Evolutionary conservation across 2,888 invertebrate genomes (phyloP), one percentile per base, ranked within the genome.

Genomic region (Diachrysia chrysitis): DNA sequence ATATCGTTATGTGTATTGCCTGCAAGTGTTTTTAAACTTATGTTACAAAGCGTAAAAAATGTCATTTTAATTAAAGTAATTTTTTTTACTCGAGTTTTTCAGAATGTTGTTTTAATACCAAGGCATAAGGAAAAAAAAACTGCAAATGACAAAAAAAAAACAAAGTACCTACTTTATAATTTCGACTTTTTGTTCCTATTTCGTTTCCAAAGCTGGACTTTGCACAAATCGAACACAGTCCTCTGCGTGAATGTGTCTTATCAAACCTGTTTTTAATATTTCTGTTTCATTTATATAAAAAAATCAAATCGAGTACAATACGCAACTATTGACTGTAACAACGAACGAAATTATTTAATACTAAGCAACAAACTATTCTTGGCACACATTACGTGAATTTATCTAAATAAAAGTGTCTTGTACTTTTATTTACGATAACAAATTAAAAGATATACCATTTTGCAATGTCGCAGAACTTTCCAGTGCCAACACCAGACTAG

Each of bases 181-280:
- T 10, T 54, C 4, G 16, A 25, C 21, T 53, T 23, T 54, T 21
- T 12, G 48, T 51, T 51, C 48, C 48, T 51, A 51, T 51, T 51
- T 21, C n/a, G 9, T 21, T 59, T 56, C 12, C 21, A 63, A 65
- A 65, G 46, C 60, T 66, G 58, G 46, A 66, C 58, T 73, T 71
- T 60, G 69, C 73, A 67, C 59, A 71, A 72, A 71, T 63, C 51
- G 32, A 73, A 80, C 71, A 65, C 81, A 79, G 78, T 83, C 83
- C 87, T 88, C 87, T 84, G 83, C 81, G 83, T 82, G 82, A 76
- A 81, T 42, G 51, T 73, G 63, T 63, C 63, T 69, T 71, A 70
- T 73, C 69, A 59, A 66, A 68, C 63, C 53, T 58, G 48, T 76
- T 71, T 71, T 69, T 48, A 67, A 69, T 63, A 69, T 72, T 54